Evolutionary conservation across 2,797 vertebrate species (phyloP).

Genomic region (Euthynnus affinis): DNA sequence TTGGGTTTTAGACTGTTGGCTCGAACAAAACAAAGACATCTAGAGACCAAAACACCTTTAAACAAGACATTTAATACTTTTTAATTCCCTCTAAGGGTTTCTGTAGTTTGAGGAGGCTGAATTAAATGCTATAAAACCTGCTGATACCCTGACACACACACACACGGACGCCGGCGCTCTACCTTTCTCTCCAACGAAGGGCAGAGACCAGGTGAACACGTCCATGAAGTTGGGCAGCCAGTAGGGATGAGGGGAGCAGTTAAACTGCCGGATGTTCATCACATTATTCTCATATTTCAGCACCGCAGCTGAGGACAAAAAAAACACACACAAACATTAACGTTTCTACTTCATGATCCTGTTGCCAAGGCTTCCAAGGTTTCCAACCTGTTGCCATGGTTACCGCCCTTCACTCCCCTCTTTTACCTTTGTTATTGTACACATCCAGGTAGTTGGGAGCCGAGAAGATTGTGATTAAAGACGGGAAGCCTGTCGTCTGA

Average conservation of each 20-base stretch:
- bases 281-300: conserved; percentile 90
- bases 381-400: conserved; percentile 68
- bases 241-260: conserved; percentile 88
- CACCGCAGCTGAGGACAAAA: conserved; percentile 80
- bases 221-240: conserved; percentile 91
- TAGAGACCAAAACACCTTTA: too few relatives aligned
- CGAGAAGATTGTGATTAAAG: conserved; percentile 99
- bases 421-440: conserved; percentile 99
- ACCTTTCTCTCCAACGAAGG: conserved; percentile 88
- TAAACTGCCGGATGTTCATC: conserved; percentile 90
- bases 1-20: too few relatives aligned
- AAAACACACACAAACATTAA: conserved; percentile 46
- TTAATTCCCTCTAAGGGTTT: too few relatives aligned
- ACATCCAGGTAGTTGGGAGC: conserved; percentile 99
- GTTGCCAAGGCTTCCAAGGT: conserved; percentile 66
- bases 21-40: too few relatives aligned
- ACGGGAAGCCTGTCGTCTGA: conserved; percentile 98
- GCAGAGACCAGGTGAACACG: conserved; percentile 89
- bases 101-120: too few relatives aligned
- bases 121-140: too few relatives aligned
- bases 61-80: too few relatives aligned
- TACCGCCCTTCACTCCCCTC: conserved; percentile 41
- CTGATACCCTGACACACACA: not conserved
- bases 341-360: conserved; percentile 10
- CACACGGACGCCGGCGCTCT: not conserved